Evolutionary conservation across 2,888 invertebrate species (phyloP).

Genomic region (Philopedon plagiatum): DNA sequence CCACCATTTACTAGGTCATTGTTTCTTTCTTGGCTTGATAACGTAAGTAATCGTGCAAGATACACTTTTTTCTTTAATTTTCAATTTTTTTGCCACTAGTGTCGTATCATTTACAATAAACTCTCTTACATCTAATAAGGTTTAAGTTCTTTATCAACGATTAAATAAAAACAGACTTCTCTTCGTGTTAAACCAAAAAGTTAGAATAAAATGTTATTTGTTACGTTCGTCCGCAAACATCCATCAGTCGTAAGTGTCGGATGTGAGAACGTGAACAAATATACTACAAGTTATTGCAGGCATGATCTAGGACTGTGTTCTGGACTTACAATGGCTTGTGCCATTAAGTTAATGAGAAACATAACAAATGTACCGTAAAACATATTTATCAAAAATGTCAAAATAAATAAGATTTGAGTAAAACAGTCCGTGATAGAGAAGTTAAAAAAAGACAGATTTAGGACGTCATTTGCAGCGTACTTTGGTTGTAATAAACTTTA

Average conservation of each 20-base stretch:
- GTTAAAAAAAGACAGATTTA: not conserved
- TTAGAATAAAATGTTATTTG: not conserved
- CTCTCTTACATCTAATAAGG: not conserved
- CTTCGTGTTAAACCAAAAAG: not conserved
- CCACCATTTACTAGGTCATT: too few species aligned
- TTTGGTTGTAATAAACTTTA: too few species aligned
- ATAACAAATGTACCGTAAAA: not conserved
- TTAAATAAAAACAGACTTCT: not conserved
- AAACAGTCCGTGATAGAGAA: not conserved
- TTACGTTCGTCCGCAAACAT: slow-evolving; percentile 19
- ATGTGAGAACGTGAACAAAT: slow-evolving; percentile 21
- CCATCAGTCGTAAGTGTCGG: slow-evolving; percentile 21
- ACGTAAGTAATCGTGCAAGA: too few species aligned
- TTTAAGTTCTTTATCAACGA: not conserved
- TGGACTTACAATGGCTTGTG: not conserved
- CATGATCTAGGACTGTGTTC: slow-evolving; percentile 9
- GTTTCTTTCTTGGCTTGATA: too few species aligned
- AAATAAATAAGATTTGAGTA: not conserved
- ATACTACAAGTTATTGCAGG: slow-evolving; percentile 13
- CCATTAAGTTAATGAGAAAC: slow-evolving; percentile 22
- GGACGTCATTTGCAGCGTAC: too few species aligned
- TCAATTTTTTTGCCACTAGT: not conserved
- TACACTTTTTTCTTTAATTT: too few species aligned
- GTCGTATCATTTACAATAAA: not conserved
- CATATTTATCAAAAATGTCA: not conserved